Conservation (phyloP, 2,113 vertebrate species). For the Lates calcarifer region DNA sequence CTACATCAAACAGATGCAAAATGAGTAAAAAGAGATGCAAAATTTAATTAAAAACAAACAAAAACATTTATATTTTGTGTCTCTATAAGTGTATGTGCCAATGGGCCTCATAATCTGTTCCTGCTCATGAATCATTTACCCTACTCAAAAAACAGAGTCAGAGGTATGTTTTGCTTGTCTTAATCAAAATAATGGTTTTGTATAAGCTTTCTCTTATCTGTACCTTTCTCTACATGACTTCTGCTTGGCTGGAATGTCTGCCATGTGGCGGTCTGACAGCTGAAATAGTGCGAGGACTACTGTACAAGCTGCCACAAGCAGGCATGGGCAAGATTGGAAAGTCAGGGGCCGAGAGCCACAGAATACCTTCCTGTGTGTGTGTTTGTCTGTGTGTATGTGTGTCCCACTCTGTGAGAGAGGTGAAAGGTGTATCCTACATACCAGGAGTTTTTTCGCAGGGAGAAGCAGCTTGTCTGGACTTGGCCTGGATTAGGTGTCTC, state of each 20-base stretch:
- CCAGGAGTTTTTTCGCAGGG: constrained; percentile 64
- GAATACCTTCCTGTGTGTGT: constrained; percentile 54
- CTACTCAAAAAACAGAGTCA: constrained; percentile 12
- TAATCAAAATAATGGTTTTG: constrained; percentile 28
- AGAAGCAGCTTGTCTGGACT: constrained; percentile 80
- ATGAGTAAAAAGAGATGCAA: not conserved
- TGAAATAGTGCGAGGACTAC: constrained; percentile 34
- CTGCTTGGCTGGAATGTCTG: constrained; percentile 61
- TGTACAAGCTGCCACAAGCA: constrained; percentile 69
- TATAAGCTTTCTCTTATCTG: constrained; percentile 23
- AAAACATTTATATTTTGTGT: not conserved
- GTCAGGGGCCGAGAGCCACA: constrained; percentile 56
- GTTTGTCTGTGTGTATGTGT: constrained; percentile 47
- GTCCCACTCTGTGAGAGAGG: constrained; percentile 58
- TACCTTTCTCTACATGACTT: constrained; percentile 32
- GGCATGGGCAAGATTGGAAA: constrained; percentile 61
- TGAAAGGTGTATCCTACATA: constrained; percentile 77
- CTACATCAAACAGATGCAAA: not conserved
- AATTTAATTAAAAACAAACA: not conserved
- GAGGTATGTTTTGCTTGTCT: not conserved
- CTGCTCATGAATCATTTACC: constrained; percentile 16
- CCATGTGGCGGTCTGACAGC: constrained; percentile 61
- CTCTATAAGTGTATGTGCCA: not conserved
- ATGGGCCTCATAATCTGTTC: not conserved
- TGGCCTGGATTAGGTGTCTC: constrained; percentile 73